A percentile compares a stretch with the other conserved stretches of the same genome.
These are phyloP conservation scores for Thunnus thynnus DNA, from an alignment of 2,113 vertebrate genomes.

Conservation along the genomic window DNA sequence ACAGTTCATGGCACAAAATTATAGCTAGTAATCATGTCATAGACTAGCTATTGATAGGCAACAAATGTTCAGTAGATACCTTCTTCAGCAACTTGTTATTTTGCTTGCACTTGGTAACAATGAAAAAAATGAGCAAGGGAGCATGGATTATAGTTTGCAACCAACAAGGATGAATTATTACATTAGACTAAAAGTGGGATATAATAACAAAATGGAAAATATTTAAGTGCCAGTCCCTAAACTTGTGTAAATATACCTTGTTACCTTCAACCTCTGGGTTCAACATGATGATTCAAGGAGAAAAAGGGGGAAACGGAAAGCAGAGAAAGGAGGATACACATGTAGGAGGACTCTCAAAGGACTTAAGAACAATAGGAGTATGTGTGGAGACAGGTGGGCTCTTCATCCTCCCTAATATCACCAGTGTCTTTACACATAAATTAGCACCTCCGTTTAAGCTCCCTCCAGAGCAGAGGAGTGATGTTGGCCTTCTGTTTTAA, in stretches of 20 bases:
- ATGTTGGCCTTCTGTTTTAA: conserved; percentile 20
- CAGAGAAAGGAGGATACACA: conserved; percentile 36
- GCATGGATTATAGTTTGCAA: too few species aligned
- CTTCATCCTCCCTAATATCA: conserved; percentile 40
- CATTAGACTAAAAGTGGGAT: not conserved
- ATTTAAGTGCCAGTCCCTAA: not conserved
- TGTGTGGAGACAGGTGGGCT: conserved; percentile 48
- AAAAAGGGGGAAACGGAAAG: conserved; percentile 31
- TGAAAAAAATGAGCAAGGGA: not conserved
- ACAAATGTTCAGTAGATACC: too few species aligned
- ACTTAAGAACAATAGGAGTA: conserved; percentile 45
- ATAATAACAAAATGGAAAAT: not conserved
- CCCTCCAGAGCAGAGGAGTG: conserved; percentile 26
- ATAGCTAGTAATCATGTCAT: not conserved
- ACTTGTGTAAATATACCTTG: not conserved
- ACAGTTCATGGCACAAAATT: not conserved
- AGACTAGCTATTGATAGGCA: too few species aligned
- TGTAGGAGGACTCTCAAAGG: conserved; percentile 48
- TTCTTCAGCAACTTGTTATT: not conserved
- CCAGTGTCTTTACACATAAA: conserved; percentile 47
- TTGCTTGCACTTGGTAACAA: not conserved
- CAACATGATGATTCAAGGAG: conserved; percentile 24
- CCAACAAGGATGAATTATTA: not conserved
- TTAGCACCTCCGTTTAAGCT: conserved; percentile 37
- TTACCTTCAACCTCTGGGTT: conserved; percentile 4